phyloP scores from a whole-genome alignment of 1,140 invertebrate genomes.

The Aleiodes sp. region DNA sequence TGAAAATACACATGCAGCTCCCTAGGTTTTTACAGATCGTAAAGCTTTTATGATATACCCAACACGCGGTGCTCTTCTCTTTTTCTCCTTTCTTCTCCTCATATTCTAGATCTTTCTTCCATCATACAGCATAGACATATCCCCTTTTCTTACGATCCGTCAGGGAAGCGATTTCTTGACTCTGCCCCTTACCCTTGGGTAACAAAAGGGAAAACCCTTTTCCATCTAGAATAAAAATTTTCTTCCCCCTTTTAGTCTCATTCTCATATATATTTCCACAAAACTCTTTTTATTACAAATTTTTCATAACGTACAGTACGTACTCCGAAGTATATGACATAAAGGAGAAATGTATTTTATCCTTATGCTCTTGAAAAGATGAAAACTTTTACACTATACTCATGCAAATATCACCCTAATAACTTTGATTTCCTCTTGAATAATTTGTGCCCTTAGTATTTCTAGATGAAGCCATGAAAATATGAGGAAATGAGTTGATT shows the following conservation, averaged over 20 bases:
- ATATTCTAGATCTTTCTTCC: not conserved
- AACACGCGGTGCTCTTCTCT: not conserved
- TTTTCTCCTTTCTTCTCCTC: not conserved
- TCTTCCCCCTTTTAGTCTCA: not conserved
- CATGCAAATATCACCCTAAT: not conserved
- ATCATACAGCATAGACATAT: not conserved
- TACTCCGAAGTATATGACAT: not conserved
- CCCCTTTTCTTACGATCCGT: not conserved
- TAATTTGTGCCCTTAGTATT: not conserved
- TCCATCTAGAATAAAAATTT: not conserved
- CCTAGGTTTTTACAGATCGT: conserved; percentile 7
- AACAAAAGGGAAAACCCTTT: not conserved
- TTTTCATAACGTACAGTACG: not conserved
- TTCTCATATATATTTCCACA: not conserved
- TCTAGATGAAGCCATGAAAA: not conserved
- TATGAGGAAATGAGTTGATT: not conserved
- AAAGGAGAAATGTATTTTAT: not conserved
- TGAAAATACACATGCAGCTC: not conserved
- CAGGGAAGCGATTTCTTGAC: not conserved
- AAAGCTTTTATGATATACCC: conserved; percentile 12
- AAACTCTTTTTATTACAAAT: conserved; percentile 8
- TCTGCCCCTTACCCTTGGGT: not conserved
- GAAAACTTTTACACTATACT: not conserved
- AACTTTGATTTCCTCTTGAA: not conserved
- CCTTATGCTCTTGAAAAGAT: not conserved